These are phyloP conservation scores for Hirtodrosophila alboralis DNA, from an alignment of 2,888 invertebrate genomes.

Conservation along the genomic window DNA sequence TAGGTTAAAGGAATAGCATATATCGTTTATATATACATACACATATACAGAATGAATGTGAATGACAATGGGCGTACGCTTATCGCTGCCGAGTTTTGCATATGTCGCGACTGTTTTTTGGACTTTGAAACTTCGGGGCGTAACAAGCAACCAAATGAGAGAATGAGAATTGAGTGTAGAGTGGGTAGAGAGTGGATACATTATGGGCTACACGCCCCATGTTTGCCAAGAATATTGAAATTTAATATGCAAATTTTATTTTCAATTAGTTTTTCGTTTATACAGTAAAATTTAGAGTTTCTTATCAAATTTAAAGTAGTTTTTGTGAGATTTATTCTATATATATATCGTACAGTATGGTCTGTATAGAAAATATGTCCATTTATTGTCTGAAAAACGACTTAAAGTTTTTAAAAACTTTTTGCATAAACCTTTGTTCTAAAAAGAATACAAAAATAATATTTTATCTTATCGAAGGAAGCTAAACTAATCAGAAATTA, in stretches of 20 bases:
- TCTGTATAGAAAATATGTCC: too few relatives aligned
- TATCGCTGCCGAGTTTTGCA: constrained; percentile 69
- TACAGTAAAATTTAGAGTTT: not conserved
- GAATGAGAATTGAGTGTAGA: not conserved
- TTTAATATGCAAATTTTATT: constrained; percentile 23
- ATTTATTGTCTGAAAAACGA: too few relatives aligned
- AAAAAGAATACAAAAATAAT: too few relatives aligned
- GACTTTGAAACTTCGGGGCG: constrained; percentile 16
- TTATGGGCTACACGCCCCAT: constrained; percentile 14
- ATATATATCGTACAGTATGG: too few relatives aligned
- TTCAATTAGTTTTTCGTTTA: constrained; percentile 25
- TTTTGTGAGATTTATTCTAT: too few relatives aligned
- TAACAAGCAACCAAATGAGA: constrained; percentile 13
- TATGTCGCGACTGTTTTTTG: constrained; percentile 69
- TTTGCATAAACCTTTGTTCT: too few relatives aligned
- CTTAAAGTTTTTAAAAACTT: too few relatives aligned
- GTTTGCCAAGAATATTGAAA: constrained; percentile 12
- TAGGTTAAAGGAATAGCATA: constrained; percentile 8
- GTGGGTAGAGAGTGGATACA: constrained; percentile 3
- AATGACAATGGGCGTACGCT: constrained; percentile 34
- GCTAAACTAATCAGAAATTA: too few relatives aligned
- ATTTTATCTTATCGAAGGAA: too few relatives aligned
- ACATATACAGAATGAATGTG: constrained; percentile 30
- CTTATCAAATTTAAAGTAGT: not conserved
- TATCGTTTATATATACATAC: too few relatives aligned